Evolutionary conservation across 2,888 invertebrate genomes (phyloP), one percentile per base, ranked within the genome.

Genomic region (Eledona agricola): DNA sequence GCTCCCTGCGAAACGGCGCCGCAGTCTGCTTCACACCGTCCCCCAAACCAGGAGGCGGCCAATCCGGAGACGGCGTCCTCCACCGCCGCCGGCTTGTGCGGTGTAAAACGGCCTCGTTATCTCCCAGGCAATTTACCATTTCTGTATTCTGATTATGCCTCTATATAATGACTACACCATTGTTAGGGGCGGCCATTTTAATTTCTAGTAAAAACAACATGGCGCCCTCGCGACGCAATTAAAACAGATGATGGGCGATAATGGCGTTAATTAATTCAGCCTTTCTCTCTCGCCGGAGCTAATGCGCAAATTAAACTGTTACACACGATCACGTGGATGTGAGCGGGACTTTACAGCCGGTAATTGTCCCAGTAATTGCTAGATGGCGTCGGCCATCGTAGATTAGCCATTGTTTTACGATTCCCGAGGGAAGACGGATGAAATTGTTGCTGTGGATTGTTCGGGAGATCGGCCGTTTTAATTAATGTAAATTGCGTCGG

Each of bases 161-260:
- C 73, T 72, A 73, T 72, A 74, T 76, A 76, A 74, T 73, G 74
- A 74, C 72, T 72, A 72, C 72, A 71, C 74, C 76, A 75, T 76
- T 76, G 76, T 76, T 70, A 67, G 69, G 69, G 71, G 73, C 76
- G 74, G 76, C 77, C 76, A 77, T 77, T 77, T 76, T 77, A 76
- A 76, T 77, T 75, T 74, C 75, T 69, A 72, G 73, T 73, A 76
- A 77, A 76, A 77, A 77, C 77, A 77, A 77, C 76, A 76, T 76
- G 76, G 76, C 76, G 74, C 73, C 69, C 74, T 70, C 69, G 69
- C 67, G 62, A 74, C 75, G 77, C 77, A 77, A 77, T 77, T 77
- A 77, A 77, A 77, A 75, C 77, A 76, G 77, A 77, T 77, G 77
- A 77, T 76, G 75, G 77, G 75, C 76, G 77, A 77, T 77, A 77